Conservation (phyloP, 2,113 vertebrate genomes). For the Sus scrofa region T2T-Sscrofa CM000821.6:51981501-51982000, state of each 20-base stretch:
- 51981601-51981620: not conserved
- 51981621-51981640: not conserved
- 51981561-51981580: not conserved
- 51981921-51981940: not conserved
- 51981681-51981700: not conserved
- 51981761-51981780: not conserved
- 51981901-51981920: not conserved
- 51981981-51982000: not conserved
- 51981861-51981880: not conserved
- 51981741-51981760: not conserved
- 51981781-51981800: not conserved
- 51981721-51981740: not conserved
- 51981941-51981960: not conserved
- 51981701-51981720: not conserved
- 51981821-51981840: not conserved
- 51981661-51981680: not conserved
- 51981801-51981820: not conserved
- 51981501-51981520: not conserved
- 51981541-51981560: not conserved
- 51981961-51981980: not conserved
- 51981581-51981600: not conserved
- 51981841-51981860: not conserved
- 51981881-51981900: not conserved
- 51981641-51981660: not conserved
- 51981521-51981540: not conserved